Percentiles rank a stretch among this genome's conserved stretches.
Conservation (phyloP, 2,113 vertebrate species). For the Toxostoma redivivum region DNA sequence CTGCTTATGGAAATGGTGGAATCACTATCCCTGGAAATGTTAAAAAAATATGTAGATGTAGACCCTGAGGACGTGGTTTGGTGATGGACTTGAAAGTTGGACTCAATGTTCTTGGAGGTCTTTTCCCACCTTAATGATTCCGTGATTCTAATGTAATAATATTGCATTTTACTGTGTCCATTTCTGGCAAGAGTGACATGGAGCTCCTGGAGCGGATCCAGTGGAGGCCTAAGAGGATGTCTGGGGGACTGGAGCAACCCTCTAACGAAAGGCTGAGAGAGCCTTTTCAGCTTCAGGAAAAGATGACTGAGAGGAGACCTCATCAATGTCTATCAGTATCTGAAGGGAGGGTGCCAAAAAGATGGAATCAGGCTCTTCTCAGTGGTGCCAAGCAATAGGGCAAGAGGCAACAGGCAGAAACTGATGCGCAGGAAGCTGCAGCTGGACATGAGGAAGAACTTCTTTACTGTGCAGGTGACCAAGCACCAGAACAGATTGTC, state of each 20-base stretch:
- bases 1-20: neutral
- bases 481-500: neutral
- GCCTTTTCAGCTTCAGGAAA: neutral
- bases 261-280: fast-evolving
- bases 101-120: fast-evolving
- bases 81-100: neutral
- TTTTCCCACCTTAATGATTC: neutral
- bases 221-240: neutral
- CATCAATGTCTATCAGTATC: no score
- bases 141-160: neutral
- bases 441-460: neutral
- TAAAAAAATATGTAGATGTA: neutral
- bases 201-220: neutral
- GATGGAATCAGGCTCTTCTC: neutral
- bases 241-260: neutral
- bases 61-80: neutral
- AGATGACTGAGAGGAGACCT: neutral
- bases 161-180: neutral
- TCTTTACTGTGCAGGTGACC: no score
- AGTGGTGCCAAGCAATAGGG: no score
- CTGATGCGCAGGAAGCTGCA: neutral
- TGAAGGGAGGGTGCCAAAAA: no score
- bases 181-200: neutral
- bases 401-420: neutral
- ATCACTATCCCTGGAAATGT: neutral